Evolutionary conservation across 1,140 invertebrate genomes (phyloP), one percentile per base, ranked within the genome.

Genomic region (Dinoponera quadriceps): DNA sequence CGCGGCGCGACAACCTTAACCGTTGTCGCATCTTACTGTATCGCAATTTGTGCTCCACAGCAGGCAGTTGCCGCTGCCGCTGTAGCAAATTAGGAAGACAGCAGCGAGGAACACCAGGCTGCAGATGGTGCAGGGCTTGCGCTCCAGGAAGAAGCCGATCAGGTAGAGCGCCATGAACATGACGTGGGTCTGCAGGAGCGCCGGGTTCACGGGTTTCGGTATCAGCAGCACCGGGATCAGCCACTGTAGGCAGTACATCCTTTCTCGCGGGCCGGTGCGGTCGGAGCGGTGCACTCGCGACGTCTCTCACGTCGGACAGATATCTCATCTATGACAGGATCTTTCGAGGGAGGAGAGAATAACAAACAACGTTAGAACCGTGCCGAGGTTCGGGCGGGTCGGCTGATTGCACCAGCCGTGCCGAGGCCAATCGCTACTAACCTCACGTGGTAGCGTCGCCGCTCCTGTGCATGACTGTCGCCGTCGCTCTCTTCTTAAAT

Each of bases 191-290:
- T 99, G 98, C 80, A 99, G 95, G 27, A 99, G 94, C 49, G 98
- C 98, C 89, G 98, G 98, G 94, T 99, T 99, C 55, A 98, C 96
- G 55, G 99, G 99, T 94, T 99, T 99, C 83, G 99, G 99, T 93
- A 99, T 98, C 65, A 99, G 95, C 75, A 99, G 95, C 68, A 99
- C 98, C 68, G 99, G 99, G 89, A 99, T 98, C 88, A 99, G 94
- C 98, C 98, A 99, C 96, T 99, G 98, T 91, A 99, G 96, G 95
- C 99, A 99, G 96, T 99, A 99, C 99, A 99, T 99, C 90, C 68
- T 94, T 51, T 73, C 20, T 60, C 9, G 4, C 38, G 3, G n/a
- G 2, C 11, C 48, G 44, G 54, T 38, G 44, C 14, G 51, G 51
- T 83, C 16, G 55, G 33, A 72, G 29, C 38, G 59, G 25, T 25